Evolutionary conservation across 2,113 vertebrate genomes (phyloP).

Genomic region (Ptilorrhoa leucosticta): DNA sequence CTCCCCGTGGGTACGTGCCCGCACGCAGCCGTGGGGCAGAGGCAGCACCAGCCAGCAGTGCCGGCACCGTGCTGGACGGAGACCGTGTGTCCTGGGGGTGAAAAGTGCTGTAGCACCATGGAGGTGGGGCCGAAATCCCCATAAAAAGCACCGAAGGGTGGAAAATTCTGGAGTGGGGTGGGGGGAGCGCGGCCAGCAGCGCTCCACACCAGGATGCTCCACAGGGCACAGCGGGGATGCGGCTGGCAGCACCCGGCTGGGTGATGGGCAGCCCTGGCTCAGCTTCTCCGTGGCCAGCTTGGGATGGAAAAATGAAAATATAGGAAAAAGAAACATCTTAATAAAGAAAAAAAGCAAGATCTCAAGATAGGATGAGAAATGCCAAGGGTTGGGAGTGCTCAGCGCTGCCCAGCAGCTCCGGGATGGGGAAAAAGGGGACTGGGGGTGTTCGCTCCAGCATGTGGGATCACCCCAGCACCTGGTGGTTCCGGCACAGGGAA

Average conservation of each 20-base stretch:
- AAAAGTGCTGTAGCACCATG: not conserved
- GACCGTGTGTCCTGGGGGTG: not conserved
- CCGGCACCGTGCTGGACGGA: not conserved
- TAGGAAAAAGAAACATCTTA: not conserved
- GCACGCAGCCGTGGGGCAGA: not conserved
- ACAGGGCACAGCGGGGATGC: not conserved
- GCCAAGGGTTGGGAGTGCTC: not conserved
- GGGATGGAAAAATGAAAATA: not conserved
- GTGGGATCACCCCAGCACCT: not conserved
- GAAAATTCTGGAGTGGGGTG: not conserved
- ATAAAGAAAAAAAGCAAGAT: not conserved
- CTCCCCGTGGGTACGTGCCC: not conserved
- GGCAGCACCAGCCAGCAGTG: constrained; percentile 9
- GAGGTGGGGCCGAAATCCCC: not conserved
- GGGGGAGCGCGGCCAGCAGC: not conserved
- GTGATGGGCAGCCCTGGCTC: not conserved
- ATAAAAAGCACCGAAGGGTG: not conserved
- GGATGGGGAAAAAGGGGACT: not conserved
- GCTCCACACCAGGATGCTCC: not conserved
- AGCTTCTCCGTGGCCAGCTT: not conserved
- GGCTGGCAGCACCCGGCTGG: not conserved
- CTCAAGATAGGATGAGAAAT: not conserved
- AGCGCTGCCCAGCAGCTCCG: not conserved
- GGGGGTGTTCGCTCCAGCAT: not conserved
- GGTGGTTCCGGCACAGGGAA: not conserved